A percentile compares a stretch with the other conserved stretches of the same genome.
Conservation (phyloP, 1,140 invertebrate species). For the Apis laboriosa region DNA sequence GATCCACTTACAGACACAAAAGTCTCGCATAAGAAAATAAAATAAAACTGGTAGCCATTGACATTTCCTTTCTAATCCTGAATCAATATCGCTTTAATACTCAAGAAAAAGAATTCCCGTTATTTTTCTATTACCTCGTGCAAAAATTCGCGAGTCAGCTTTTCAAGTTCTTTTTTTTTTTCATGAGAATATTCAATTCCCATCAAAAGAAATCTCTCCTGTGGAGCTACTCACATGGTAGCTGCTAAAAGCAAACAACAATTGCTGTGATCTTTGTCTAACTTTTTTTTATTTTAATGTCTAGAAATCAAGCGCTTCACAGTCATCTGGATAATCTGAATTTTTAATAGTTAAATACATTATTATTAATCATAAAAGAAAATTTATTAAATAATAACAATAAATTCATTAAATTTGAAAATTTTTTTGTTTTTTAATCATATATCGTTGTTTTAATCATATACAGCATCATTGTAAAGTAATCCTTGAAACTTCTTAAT, state of each 20-base stretch:
- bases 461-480: too few relatives aligned
- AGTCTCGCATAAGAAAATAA: neutral
- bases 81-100: conserved; percentile 1
- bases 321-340: neutral
- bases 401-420: too few relatives aligned
- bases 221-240: conserved; percentile 10
- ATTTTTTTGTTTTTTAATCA: too few relatives aligned
- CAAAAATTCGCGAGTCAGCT: conserved; percentile 21
- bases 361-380: neutral
- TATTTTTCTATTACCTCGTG: conserved; percentile 16
- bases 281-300: neutral
- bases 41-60: neutral
- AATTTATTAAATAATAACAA: neutral
- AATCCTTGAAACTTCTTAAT: too few relatives aligned
- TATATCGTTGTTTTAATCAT: too few relatives aligned
- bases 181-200: conserved; percentile 3
- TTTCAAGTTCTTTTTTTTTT: neutral
- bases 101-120: neutral
- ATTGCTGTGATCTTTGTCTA: conserved; percentile 10
- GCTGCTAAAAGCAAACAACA: conserved; percentile 43
- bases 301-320: neutral
- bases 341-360: neutral
- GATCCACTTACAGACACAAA: neutral
- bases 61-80: conserved; percentile 11
- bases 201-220: neutral